Evolutionary conservation across 2,797 vertebrate genomes (phyloP).

Genomic region (Cuniculus paca): DNA sequence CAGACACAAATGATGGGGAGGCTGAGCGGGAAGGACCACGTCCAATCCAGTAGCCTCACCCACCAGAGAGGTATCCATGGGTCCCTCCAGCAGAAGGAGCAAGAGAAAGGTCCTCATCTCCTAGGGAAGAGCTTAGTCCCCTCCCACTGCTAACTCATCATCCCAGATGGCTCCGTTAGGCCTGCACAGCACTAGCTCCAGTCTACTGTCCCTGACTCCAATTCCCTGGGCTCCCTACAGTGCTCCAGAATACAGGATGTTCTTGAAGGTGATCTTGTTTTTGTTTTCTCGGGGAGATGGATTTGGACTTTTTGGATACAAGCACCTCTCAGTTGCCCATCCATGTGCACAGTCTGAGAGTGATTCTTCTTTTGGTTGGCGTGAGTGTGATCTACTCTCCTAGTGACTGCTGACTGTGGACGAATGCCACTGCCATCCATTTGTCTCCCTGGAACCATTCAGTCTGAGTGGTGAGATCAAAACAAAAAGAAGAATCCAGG

Average conservation of each 20-base stretch:
- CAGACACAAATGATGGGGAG: not conserved
- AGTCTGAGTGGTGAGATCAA: not conserved
- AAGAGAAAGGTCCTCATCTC: not conserved
- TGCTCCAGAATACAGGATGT: not conserved
- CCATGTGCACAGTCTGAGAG: not conserved
- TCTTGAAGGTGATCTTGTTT: not conserved
- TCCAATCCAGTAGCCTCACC: not conserved
- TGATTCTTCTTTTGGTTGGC: not conserved
- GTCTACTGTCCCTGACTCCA: not conserved
- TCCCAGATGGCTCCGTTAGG: not conserved
- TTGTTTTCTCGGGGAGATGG: not conserved
- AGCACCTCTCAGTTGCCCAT: not conserved
- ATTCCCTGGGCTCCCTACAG: not conserved
- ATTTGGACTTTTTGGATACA: not conserved
- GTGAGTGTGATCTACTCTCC: not conserved
- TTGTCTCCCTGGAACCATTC: not conserved
- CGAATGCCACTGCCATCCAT: not conserved
- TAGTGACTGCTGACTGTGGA: not conserved
- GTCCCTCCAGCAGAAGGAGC: not conserved
- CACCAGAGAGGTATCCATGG: fast-evolving
- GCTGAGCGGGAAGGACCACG: not conserved
- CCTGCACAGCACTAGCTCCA: not conserved
- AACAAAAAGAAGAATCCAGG: not conserved
- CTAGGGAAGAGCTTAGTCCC: not conserved
- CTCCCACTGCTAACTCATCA: no score